Conservation (phyloP, 1,140 invertebrate genomes). For the Aphis gossypii region DNA sequence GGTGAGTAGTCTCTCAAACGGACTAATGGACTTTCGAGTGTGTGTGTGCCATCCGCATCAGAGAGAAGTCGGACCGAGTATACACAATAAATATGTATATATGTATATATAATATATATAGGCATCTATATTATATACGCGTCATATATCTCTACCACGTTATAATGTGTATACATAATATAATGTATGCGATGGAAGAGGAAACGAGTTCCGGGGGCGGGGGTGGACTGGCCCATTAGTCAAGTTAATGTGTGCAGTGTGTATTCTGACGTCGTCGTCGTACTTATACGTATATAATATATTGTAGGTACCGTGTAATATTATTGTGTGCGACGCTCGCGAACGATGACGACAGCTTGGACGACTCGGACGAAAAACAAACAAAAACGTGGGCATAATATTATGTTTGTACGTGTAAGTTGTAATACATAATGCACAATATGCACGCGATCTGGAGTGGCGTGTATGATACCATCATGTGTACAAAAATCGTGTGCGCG, state of each 20-base stretch:
- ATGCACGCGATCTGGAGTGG: no score
- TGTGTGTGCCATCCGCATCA: neutral
- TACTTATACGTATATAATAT: neutral
- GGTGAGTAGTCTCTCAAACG: neutral
- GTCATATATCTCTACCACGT: neutral
- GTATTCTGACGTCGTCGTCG: neutral
- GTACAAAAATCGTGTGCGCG: no score
- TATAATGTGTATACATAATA: neutral
- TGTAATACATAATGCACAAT: neutral
- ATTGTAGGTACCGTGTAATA: neutral
- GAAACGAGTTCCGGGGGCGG: neutral
- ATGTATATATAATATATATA: neutral
- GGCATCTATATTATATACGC: neutral
- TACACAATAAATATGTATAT: neutral
- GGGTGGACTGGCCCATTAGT: slow-evolving; percentile 40
- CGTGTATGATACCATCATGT: no score
- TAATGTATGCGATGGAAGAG: neutral
- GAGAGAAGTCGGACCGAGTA: neutral
- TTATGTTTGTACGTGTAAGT: neutral
- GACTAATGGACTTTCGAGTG: slow-evolving; percentile 26
- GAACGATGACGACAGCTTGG: neutral
- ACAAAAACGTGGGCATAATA: neutral
- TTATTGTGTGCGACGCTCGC: no score
- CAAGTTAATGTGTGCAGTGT: slow-evolving; percentile 14
- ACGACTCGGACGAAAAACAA: neutral